Percentiles rank a stretch among this genome's conserved stretches.
These are phyloP conservation scores for Anas platyrhynchos DNA, from an alignment of 2,113 vertebrate species.

Conservation along the genomic window DNA sequence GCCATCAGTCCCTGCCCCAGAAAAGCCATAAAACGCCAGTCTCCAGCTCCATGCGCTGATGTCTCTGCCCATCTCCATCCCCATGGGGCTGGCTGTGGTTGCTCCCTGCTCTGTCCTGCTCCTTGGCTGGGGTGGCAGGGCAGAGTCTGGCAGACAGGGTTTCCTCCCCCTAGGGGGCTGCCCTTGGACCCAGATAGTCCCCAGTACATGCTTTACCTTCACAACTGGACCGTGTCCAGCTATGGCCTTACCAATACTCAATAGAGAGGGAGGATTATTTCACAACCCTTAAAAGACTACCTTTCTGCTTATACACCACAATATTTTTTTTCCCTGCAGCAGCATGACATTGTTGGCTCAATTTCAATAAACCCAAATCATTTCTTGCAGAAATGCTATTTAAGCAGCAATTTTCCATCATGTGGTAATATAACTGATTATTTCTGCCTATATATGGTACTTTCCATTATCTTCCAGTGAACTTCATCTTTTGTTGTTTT, in stretches of 20 bases:
- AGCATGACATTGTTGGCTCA: constrained; percentile 20
- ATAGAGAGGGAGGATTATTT: not conserved
- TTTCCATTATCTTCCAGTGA: constrained; percentile 5
- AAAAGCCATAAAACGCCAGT: rapidly evolving
- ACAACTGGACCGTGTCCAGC: not conserved
- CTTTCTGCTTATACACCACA: not conserved
- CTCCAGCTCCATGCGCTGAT: not conserved
- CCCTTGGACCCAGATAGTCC: not conserved
- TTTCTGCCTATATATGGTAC: not conserved
- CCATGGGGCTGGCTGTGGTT: not conserved
- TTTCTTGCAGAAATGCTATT: constrained; percentile 52
- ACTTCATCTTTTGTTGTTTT: constrained; percentile 12
- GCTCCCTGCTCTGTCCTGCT: not conserved
- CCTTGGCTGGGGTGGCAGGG: not conserved
- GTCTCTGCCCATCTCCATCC: not conserved
- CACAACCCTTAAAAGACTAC: not conserved
- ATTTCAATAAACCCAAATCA: constrained; percentile 31
- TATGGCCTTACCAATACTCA: not conserved
- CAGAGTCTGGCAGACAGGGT: no score
- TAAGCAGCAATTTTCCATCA: constrained; percentile 45
- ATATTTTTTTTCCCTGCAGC: constrained; percentile 27
- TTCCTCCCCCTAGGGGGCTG: rapidly evolving
- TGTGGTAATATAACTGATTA: not conserved
- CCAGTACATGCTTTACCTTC: rapidly evolving
- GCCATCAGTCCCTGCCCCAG: not conserved